phyloP scores from a whole-genome alignment of 2,113 vertebrate genomes.

The Syrrhaptes paradoxus region DNA sequence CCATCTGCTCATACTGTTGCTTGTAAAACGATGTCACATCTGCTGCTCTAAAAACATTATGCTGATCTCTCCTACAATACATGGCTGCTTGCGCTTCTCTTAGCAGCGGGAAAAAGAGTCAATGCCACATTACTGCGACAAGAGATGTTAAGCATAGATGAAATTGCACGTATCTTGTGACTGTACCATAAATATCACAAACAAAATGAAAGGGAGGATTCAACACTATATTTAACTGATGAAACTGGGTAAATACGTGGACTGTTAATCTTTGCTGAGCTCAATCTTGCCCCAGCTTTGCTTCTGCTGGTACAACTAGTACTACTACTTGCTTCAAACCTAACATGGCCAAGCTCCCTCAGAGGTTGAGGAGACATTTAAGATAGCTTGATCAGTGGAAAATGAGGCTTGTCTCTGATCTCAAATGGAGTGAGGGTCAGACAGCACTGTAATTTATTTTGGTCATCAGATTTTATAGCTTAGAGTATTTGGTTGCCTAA shows the following conservation, averaged over 20 bases:
- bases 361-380: background rate
- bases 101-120: background rate
- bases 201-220: background rate
- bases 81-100: background rate
- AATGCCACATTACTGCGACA: background rate
- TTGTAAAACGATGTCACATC: slow-evolving; percentile 60
- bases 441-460: background rate
- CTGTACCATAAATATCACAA: background rate
- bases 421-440: background rate
- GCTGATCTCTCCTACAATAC: slow-evolving; percentile 11
- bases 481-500: background rate
- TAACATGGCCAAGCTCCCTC: background rate
- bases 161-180: background rate
- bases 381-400: background rate
- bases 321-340: background rate
- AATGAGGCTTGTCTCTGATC: background rate
- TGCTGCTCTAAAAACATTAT: slow-evolving; percentile 65
- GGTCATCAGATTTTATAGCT: background rate
- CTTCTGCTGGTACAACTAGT: background rate
- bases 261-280: background rate
- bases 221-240: background rate
- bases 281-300: background rate
- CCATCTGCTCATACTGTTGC: slow-evolving; percentile 54
- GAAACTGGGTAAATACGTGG: background rate
- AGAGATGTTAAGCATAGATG: background rate